Base-by-base conservation (phyloP, 2,888 invertebrate species). In the Clistopyga incitator region DNA sequence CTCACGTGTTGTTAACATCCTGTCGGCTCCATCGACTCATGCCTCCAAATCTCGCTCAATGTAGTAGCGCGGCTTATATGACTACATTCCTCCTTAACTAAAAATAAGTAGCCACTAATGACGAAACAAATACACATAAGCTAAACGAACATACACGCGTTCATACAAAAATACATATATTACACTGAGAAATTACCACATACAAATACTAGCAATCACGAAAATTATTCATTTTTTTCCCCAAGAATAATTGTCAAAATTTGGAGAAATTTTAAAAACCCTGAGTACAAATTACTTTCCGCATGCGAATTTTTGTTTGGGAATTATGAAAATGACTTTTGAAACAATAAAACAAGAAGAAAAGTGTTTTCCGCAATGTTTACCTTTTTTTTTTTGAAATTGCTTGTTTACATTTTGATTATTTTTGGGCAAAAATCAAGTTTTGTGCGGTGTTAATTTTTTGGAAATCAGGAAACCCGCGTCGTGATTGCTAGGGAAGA, bases 71-170 rank as follows among this genome's bases (percentile, higher is more conserved):
- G 89, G 89, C 88, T 89, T 90, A 86, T 90, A 91, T 87, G 87
- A 91, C 89, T 90, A 92, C 91, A 91, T 92, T 92, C 91, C 92
- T 91, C 90, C 89, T 90, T 89, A 87, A 90, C 86, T 91, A 91
- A 91, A 89, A 88, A 90, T 91, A 92, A 92, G 90, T 92, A 92
- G 91, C 88, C 88, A 90, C 89, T 92, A 91, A 91, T 89, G 88
- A 89, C 65, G 71, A 78, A 84, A 64, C 50, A 20, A 64, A 64
- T 38, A 74, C 61, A 50, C 64, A 50, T 75, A 52, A 52, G 38
- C 45, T 52, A 50, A 20, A 52, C 75, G 38, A 47, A 64, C 45
- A 59, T 72, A 61, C 61, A 47, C 56, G 45, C 23, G 56, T 59
- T 68, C 68, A 64, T 18, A 10, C n/a, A 38, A 0, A 61, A 61